Base-by-base conservation (phyloP, 2,888 invertebrate genomes). In the Pelosia muscerda region DNA sequence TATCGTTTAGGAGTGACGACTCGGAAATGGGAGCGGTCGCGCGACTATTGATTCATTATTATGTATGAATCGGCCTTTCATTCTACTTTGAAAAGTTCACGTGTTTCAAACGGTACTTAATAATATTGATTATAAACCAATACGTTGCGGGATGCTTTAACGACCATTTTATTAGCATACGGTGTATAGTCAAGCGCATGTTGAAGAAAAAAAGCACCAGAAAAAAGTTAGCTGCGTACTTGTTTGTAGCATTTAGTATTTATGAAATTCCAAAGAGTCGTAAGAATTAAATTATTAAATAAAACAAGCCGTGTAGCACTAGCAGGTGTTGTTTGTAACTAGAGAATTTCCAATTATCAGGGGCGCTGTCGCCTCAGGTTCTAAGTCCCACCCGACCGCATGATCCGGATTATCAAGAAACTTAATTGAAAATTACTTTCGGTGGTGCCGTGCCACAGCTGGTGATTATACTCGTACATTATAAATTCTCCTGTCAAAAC, bases 401-500 rank as follows among this genome's bases (percentile, higher is more conserved):
- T 90, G 90, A 92, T 89, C 90, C 92, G 93, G 93, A 93, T 94
- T 94, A 94, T 89, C 88, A 88, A 92, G 90, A 89, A 90, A 90
- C 85, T 90, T 93, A 92, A 93, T 93, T 92, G 91, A 91, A 92
- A 92, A 92, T 91, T 90, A 92, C 91, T 91, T 92, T 92, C 87
- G 91, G 89, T 85, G 88, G 83, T 87, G 84, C 85, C 77, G 84
- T 82, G 87, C 82, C 85, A 85, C 85, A 76, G 84, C 84, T 81
- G 84, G 81, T 86, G 88, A 89, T 90, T 87, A 62, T 53, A 38
- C 38, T 38, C 38, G 38, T 38, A 49, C n/a, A 89, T 88, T 90
- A 88, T 90, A 91, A 90, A 89, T 90, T 91, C 90, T 84, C 84
- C 84, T 88, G 90, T 90, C 90, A 90, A 85, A 81, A 81, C 49